Base-by-base conservation (phyloP, 2,113 vertebrate species). In the Chaetops frenatus region DNA sequence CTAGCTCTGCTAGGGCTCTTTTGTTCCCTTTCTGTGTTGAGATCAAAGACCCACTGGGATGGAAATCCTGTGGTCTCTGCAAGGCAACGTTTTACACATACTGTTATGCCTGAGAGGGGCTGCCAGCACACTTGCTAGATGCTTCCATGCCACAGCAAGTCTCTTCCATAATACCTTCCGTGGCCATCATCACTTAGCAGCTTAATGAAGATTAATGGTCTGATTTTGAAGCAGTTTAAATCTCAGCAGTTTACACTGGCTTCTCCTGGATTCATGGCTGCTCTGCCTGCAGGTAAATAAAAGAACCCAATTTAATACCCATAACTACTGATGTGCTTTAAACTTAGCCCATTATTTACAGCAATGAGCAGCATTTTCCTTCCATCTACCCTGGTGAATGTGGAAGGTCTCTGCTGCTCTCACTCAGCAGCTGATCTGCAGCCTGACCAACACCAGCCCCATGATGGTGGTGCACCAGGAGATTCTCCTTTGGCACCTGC, bases 381-480 rank as follows among this genome's bases (percentile, higher is more conserved):
- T 0, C 51, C 64, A 29, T 33, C 29, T 50, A 0, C 1, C 2
- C 6, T 19, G 60, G 21, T 28, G 56, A 29, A 35, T 1, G 14
- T 2, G 4, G 50, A 42, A 44, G 19, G 31, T 64, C 33, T 54
- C 36, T 40, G 7, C 79, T 8, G 28, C 60, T 76, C 28, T 61
- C 44, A 17, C 13, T 51, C 57, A 40, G 53, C 60, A 74, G 64
- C 29, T 62, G 45, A 29, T 15, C 71, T 64, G 48, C 27, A 70
- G 76, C 9, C 58, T n/a, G 81, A 25, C n/a, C 0, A 0, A 56
- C 14, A 42, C 25, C 67, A 76, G 70, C 33, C 25, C 29, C 0
- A 0, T 16, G 64, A 12, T 36, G 0, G 0, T 3, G 2, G 17
- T 36, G 45, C 73, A 48, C 19, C 44, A 8, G 15, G 12, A 66